These are phyloP conservation scores for Thermophis baileyi DNA, from an alignment of 2,113 vertebrate species.

Conservation along the genomic window DNA sequence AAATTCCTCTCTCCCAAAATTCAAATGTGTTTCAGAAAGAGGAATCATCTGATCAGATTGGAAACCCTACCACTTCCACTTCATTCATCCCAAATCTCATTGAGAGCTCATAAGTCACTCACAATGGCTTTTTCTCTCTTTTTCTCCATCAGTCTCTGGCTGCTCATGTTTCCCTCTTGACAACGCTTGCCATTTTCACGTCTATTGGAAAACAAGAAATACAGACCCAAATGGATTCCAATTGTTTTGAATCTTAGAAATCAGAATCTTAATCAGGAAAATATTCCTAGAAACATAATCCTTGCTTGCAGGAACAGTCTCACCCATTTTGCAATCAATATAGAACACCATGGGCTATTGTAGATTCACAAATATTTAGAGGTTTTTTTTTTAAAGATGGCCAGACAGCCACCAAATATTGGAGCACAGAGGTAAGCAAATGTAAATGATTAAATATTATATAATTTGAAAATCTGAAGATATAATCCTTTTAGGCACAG, in stretches of 20 bases:
- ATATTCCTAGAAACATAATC: accelerated
- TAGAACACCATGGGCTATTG: neutral
- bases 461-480: neutral
- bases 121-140: constrained; percentile 83
- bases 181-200: constrained; percentile 75
- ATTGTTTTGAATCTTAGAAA: neutral
- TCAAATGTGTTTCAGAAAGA: neutral
- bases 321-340: accelerated
- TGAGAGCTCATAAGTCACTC: constrained; percentile 61
- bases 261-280: neutral
- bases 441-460: neutral
- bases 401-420: neutral
- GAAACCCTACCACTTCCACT: neutral
- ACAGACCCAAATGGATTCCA: constrained; percentile 26
- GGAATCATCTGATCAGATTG: neutral
- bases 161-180: constrained; percentile 62
- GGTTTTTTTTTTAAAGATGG: neutral
- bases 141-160: constrained; percentile 73
- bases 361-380: neutral
- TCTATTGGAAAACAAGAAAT: constrained; percentile 64
- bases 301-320: accelerated
- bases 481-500: neutral
- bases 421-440: neutral
- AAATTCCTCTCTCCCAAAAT: neutral
- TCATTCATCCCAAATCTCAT: neutral